Evolutionary conservation across 2,888 invertebrate genomes (phyloP).

Genomic region (Pomacea canaliculata): DNA sequence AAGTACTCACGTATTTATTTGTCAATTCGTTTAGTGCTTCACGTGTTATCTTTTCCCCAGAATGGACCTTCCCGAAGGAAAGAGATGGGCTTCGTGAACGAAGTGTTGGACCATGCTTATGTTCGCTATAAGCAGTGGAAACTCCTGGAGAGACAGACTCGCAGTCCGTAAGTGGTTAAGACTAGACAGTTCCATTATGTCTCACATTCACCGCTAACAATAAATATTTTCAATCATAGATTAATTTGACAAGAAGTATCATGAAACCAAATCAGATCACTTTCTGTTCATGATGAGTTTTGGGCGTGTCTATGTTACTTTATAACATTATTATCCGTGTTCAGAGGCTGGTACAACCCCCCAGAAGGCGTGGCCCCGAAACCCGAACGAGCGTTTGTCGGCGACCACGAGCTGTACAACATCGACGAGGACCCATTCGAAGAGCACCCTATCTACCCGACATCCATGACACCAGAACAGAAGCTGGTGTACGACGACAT

Average conservation of each 20-base stretch:
- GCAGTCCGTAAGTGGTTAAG: no score
- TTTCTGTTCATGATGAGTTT: no score
- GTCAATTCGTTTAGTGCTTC: not conserved
- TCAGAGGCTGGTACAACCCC: constrained; percentile 10
- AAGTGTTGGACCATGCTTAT: not conserved
- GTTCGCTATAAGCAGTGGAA: no score
- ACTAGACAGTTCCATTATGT: no score
- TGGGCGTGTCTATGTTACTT: not conserved
- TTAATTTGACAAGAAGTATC: no score
- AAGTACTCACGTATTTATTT: not conserved
- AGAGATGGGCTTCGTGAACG: not conserved
- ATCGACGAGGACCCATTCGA: not conserved
- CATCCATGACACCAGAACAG: not conserved
- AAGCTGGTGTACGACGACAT: not conserved
- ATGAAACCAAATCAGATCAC: no score
- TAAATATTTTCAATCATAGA: no score
- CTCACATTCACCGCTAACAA: no score
- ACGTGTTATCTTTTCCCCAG: no score
- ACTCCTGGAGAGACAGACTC: no score
- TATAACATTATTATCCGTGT: not conserved
- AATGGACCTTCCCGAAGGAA: no score
- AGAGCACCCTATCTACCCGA: not conserved
- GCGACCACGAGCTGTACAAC: constrained; percentile 5
- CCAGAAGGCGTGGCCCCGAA: not conserved
- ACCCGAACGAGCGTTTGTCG: not conserved